Evolutionary conservation across 2,797 vertebrate genomes (phyloP), one percentile per base, ranked within the genome.

Genomic region (Notolabrus celidotus): DNA sequence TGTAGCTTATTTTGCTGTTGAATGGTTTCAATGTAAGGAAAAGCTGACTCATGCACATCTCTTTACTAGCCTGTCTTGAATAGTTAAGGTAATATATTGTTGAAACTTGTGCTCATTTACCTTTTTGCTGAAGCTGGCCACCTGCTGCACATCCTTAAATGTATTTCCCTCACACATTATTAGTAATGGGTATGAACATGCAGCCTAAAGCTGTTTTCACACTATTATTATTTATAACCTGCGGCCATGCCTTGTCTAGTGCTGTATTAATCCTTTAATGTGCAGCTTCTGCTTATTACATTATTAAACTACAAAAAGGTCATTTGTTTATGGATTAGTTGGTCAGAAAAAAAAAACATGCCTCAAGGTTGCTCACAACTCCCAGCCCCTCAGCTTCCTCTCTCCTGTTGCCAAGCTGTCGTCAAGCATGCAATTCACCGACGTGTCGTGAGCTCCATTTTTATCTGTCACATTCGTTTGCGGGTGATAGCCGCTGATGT

Each of bases 381-480:
- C 62, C 62, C 65, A 17, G 0, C 64, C 52, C 57, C 51, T 42
- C 17, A 27, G 55, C 51, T 69, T 58, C 65, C 61, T 63, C 39
- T 49, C 59, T 20, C 14, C 60, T 39, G 52, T 52, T 58, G 59
- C 42, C 45, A 36, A 38, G 23, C 66, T 54, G 50, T 53, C 71
- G 59, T 67, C 71, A 64, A 86, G 80, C 70, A 22, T 56, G 71
- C 82, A 39, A 72, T 71, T 80, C 77, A 53, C 51, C 67, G 16
- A 51, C 43, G 67, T 68, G 76, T 82, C 73, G 16, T n/a, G 31
- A 49, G 73, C 70, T 89, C 77, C 77, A 78, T 85, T 88, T 87
- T 84, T 86, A 88, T 77, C 83, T 78, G 84, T 90, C 86, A 83
- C 82, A 80, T 86, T 88, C 50, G 43, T 86, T 90, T 83, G 84